A percentile compares a stretch with the other conserved stretches of the same genome.
Conservation (phyloP, 2,113 vertebrate species). For the Tragulus kanchil region DNA sequence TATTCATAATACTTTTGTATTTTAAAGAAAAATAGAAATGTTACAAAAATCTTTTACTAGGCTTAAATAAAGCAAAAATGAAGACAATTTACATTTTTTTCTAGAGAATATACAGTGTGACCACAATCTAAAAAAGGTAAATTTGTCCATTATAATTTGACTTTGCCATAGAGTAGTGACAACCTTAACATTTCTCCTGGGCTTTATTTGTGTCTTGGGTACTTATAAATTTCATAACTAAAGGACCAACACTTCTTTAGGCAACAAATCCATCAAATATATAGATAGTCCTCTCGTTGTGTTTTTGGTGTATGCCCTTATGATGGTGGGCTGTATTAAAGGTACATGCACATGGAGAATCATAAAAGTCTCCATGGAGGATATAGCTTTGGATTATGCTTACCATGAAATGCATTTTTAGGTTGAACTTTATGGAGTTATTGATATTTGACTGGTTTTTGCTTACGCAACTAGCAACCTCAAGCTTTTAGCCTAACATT, state of each 20-base stretch:
- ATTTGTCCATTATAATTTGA: constrained; percentile 66
- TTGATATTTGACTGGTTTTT: not conserved
- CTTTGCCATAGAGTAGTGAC: constrained; percentile 44
- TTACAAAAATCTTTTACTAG: constrained; percentile 16
- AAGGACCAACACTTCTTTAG: constrained; percentile 66
- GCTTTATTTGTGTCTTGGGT: constrained; percentile 39
- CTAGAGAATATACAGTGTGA: constrained; percentile 32
- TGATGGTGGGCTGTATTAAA: not conserved
- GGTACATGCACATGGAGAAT: not conserved
- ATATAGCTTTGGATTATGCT: not conserved
- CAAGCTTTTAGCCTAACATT: not conserved
- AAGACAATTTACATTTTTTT: constrained; percentile 68
- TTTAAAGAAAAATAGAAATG: constrained; percentile 38
- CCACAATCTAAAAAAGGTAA: constrained; percentile 74
- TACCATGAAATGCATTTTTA: not conserved
- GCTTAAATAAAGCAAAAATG: constrained; percentile 56
- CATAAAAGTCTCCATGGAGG: not conserved
- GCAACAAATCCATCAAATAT: constrained; percentile 2
- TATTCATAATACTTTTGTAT: not conserved
- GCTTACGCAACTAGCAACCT: not conserved
- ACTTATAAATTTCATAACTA: constrained; percentile 70
- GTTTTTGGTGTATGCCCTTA: constrained; percentile 26
- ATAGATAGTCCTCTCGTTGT: constrained; percentile 7
- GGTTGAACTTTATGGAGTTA: not conserved
- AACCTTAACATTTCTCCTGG: constrained; percentile 65